Evolutionary conservation across 2,113 vertebrate species (phyloP).

Genomic region (Charina bottae): DNA sequence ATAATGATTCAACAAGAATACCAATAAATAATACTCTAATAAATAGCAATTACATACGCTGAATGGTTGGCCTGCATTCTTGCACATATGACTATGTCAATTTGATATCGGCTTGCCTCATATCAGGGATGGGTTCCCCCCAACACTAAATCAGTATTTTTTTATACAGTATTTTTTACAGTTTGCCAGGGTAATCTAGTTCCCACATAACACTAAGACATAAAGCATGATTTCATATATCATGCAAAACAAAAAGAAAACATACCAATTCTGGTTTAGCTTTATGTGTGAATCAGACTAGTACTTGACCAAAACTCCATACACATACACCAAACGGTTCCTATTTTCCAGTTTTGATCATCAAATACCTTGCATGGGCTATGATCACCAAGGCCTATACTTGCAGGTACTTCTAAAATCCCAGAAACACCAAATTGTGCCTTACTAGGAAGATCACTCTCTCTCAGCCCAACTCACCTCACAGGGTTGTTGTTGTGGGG

Average conservation of each 20-base stretch:
- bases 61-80: neutral
- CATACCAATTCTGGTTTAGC: neutral
- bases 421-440: neutral
- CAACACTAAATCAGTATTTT: neutral
- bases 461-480: too few relatives aligned
- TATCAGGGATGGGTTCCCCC: neutral
- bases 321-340: neutral
- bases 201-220: neutral
- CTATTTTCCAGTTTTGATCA: neutral
- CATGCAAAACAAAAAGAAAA: neutral
- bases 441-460: neutral
- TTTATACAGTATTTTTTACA: neutral
- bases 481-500: too few relatives aligned
- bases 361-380: too few relatives aligned
- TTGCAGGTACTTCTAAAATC: neutral
- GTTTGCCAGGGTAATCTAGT: neutral
- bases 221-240: neutral
- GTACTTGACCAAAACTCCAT: neutral
- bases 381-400: neutral
- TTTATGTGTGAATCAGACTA: neutral
- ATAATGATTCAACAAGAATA: neutral
- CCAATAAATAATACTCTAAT: neutral
- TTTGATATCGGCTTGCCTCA: neutral
- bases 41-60: neutral
- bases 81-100: neutral